Evolutionary conservation across 2,888 invertebrate species (phyloP), one percentile per base, ranked within the genome.

Genomic region (Harmothoe impar): DNA sequence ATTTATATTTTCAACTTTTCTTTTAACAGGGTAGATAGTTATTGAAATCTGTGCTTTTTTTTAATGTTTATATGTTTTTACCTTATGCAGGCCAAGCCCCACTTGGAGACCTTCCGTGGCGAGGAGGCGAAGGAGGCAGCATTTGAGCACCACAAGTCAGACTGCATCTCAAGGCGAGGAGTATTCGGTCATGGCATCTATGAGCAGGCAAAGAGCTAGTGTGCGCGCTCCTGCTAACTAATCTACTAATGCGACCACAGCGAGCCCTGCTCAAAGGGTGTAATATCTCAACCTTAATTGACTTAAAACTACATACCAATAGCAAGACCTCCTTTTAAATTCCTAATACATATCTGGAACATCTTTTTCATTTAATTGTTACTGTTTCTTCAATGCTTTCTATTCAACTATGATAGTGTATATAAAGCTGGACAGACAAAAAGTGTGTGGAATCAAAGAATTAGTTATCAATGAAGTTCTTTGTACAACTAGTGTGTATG

Each of bases 91-190:
- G 91, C 92, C 31, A 78, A 51, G 54, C 92, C 92, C 20, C 90
- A 90, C 81, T 78, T 92, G 56, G 91, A 91, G 33, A 91, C 92
- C 1, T 92, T 92, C 91, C 81, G 92, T 7, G 31, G 54, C 25
- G 90, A 90, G 29, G 23, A 35, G 23, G 91, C 91, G 5, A 89
- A 85, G 51, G 89, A 90, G 20, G 77, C 51, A 3, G 91, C 92
- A n/a, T 92, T 91, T 78, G 81, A 88, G 54, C 86, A 92, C 90
- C 90, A 92, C 85, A 43, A 91, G 72, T 91, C 91, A 23, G 92
- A 92, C 91, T 25, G 91, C 51, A 90, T 91, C 20, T 84, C 91
- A 25, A 29, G 92, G 43, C 81, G 78, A 51, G 92, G 92, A 3
- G 51, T 85, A 3, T 77, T 85, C 52, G 89, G 89, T 7, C 91